Evolutionary conservation across 2,797 vertebrate genomes (phyloP), one percentile per base, ranked within the genome.

Genomic region (Linurgus olivaceus): DNA sequence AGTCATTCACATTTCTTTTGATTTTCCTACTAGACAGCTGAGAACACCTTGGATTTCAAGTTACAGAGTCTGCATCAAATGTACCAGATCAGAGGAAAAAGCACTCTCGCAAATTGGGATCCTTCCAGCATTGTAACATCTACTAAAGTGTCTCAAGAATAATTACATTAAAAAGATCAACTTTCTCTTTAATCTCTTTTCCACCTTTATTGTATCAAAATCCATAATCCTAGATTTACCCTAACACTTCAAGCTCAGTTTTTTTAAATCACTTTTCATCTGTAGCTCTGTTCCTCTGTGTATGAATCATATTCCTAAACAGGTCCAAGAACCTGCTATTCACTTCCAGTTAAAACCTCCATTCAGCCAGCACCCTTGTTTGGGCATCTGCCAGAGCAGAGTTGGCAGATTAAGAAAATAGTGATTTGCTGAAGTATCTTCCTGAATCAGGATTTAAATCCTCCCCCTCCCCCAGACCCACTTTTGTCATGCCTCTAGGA

Each of bases 1-100:
- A 95, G n/a, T 85, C 37, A 85, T 79, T 92, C 67, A 58, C 16
- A 26, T 89, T 84, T 86, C 94, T 90, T 92, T 83, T 58, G 51
- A 88, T 54, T 75, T 72, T 94, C 55, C 67, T 58, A 29, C 31
- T 33, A 52, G 48, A 79, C 47, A 81, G 35, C 4, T 44, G n/a
- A 91, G 74, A 84, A 89, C 59, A 51, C 50, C 28, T 74, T 54
- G 35, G 50, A 77, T 80, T 82, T 83, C 57, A 86, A 93, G 59
- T 70, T 89, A 86, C 9, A 48, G 52, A 88, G 52, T 65, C 61
- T 86, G 54, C 50, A 71, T 59, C 31, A 71, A 80, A 66, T 24
- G 47, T 17, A 65, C 24, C 17, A 68, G 65, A 78, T 55, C 45
- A 61, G 59, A 38, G 17, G 26, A 81, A 90, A 86, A 33, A 61